Conservation (phyloP, 2,113 vertebrate genomes). For the Girardinichthys multiradiatus region DNA sequence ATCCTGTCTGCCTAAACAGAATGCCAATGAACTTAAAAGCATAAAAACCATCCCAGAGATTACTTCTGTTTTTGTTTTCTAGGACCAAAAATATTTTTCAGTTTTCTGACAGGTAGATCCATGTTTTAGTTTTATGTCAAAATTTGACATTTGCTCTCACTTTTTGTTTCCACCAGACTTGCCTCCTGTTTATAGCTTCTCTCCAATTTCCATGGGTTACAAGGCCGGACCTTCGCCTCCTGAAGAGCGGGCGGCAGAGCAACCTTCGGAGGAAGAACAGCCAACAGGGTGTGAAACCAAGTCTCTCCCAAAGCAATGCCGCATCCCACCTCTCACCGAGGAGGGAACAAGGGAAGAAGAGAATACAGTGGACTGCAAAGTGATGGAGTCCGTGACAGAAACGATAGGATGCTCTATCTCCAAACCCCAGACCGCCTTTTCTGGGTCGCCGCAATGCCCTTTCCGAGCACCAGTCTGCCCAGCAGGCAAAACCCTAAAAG, state of each 20-base stretch:
- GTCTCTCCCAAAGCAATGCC: slow-evolving; percentile 52
- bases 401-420: slow-evolving; percentile 49
- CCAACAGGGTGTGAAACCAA: slow-evolving; percentile 59
- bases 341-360: slow-evolving; percentile 49
- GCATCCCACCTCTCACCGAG: slow-evolving; percentile 46
- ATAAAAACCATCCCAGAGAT: slow-evolving; percentile 1
- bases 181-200: slow-evolving; percentile 86
- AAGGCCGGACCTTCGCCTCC: slow-evolving; percentile 82
- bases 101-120: neutral
- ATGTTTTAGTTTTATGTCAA: slow-evolving; percentile 8
- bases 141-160: slow-evolving; percentile 14
- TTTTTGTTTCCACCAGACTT: slow-evolving; percentile 79
- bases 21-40: slow-evolving; percentile 39
- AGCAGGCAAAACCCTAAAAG: slow-evolving; percentile 54
- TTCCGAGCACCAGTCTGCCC: slow-evolving; percentile 35
- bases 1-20: slow-evolving; percentile 39
- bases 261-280: slow-evolving; percentile 84
- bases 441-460: slow-evolving; percentile 57
- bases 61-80: neutral
- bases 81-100: too few relatives aligned
- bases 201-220: slow-evolving; percentile 81
- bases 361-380: slow-evolving; percentile 48
- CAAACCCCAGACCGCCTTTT: slow-evolving; percentile 32
- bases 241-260: slow-evolving; percentile 83
- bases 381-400: slow-evolving; percentile 49